Conservation (phyloP, 2,797 vertebrate species). For the Echiichthys vipera region DNA sequence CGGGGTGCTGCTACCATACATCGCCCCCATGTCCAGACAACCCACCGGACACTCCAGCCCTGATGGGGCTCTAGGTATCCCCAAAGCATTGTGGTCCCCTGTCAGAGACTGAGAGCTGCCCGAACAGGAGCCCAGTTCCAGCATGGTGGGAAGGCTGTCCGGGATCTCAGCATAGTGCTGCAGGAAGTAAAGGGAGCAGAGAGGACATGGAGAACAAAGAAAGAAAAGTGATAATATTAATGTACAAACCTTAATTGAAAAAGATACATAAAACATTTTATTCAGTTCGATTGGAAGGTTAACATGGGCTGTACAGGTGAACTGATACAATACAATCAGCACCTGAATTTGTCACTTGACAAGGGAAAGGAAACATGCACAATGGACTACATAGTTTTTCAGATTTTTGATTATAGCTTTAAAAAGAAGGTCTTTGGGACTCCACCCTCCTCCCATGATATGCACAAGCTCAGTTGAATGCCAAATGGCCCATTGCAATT, state of each 20-base stretch:
- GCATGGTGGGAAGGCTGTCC: slow-evolving; percentile 84
- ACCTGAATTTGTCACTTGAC: neutral
- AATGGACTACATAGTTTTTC: neutral
- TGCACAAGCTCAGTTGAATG: neutral
- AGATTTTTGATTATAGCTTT: neutral
- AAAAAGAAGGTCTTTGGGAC: no score
- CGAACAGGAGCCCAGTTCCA: slow-evolving; percentile 89
- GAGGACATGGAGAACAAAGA: slow-evolving; percentile 8
- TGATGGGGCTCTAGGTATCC: slow-evolving; percentile 44
- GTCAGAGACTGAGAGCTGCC: slow-evolving; percentile 86
- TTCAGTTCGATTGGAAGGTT: neutral
- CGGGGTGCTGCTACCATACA: slow-evolving; percentile 73
- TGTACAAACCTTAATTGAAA: neutral
- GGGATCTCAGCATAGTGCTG: slow-evolving; percentile 91
- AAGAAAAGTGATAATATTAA: neutral
- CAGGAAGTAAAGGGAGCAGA: slow-evolving; percentile 33
- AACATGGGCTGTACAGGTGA: neutral
- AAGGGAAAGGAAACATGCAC: neutral
- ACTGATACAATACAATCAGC: neutral
- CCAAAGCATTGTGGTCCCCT: slow-evolving; percentile 80
- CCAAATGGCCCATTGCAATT: neutral
- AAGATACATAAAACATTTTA: neutral
- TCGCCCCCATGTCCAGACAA: slow-evolving; percentile 50
- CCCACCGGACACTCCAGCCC: slow-evolving; percentile 37
- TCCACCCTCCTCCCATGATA: neutral